These are phyloP conservation scores for Ciona savignyi DNA, from an alignment of 23 tunicate genomes.

Conservation along the genomic window DNA sequence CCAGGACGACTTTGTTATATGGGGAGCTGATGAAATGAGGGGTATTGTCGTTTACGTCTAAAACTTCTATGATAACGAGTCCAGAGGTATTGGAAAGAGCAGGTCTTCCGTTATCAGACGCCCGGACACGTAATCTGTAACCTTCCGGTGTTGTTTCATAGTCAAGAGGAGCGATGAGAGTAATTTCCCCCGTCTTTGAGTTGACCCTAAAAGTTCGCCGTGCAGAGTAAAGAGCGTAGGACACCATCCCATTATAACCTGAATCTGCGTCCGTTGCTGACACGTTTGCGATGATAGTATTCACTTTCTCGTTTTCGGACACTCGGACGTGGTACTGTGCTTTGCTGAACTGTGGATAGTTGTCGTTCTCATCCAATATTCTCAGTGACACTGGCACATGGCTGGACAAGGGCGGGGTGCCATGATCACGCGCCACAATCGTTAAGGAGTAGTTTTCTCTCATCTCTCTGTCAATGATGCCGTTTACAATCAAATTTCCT, in stretches of 20 bases:
- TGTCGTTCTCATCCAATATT: conserved; percentile 67
- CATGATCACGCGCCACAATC: conserved; percentile 51
- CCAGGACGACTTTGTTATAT: conserved; percentile 22
- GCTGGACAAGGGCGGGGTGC: conserved; percentile 18
- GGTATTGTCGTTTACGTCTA: conserved; percentile 72
- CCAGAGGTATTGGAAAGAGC: conserved; percentile 31
- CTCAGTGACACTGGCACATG: conserved; percentile 15
- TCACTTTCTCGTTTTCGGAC: conserved; percentile 37
- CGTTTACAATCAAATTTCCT: conserved; percentile 43
- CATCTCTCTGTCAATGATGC: conserved; percentile 45
- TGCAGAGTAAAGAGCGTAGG: conserved; percentile 39
- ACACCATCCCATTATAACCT: conserved; percentile 58
- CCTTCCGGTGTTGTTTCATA: conserved; percentile 42
- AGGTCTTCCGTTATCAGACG: conserved; percentile 72
- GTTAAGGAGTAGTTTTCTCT: conserved; percentile 13
- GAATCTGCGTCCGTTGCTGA: conserved; percentile 60
- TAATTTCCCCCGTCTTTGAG: conserved; percentile 33
- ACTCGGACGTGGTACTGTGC: conserved; percentile 34
- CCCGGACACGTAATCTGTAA: conserved; percentile 32
- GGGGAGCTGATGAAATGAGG: conserved; percentile 41
- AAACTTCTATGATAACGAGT: conserved; percentile 21
- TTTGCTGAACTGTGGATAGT: conserved; percentile 58
- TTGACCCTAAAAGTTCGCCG: conserved; percentile 43
- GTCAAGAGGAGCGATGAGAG: conserved; percentile 25
- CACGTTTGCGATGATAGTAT: conserved; percentile 39